Conservation (phyloP, 1,140 invertebrate genomes). For the Brachystomella parvula region DNA sequence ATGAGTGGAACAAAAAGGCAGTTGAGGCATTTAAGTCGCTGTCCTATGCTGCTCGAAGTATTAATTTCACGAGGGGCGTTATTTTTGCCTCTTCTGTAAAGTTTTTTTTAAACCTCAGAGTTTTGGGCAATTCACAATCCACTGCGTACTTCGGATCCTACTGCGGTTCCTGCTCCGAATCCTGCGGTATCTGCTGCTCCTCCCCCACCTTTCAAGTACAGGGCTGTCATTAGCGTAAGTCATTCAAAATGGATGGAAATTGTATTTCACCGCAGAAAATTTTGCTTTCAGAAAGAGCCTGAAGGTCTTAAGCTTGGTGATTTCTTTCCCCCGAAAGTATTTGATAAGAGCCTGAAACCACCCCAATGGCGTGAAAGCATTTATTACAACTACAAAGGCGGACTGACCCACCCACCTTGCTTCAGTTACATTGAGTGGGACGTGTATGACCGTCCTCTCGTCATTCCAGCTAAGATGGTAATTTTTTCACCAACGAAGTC, state of each 20-base stretch:
- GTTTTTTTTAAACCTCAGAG: background rate
- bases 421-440: background rate
- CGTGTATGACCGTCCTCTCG: background rate
- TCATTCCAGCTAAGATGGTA: background rate
- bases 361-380: background rate
- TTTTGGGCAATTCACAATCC: background rate
- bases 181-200: background rate
- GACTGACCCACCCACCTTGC: background rate
- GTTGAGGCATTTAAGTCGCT: background rate
- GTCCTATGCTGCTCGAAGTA: background rate
- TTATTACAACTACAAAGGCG: conserved; percentile 1
- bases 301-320: background rate
- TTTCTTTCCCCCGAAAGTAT: background rate
- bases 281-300: background rate
- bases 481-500: no score
- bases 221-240: background rate
- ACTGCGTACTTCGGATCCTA: background rate
- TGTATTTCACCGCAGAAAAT: no score
- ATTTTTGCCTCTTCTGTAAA: background rate
- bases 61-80: background rate
- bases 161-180: background rate
- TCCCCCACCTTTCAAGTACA: background rate
- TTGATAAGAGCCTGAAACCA: background rate
- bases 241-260: background rate
- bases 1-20: conserved; percentile 1